These are phyloP conservation scores for Drosophila nigrodunni DNA, from an alignment of 1,140 invertebrate species.

Conservation along the genomic window DNA sequence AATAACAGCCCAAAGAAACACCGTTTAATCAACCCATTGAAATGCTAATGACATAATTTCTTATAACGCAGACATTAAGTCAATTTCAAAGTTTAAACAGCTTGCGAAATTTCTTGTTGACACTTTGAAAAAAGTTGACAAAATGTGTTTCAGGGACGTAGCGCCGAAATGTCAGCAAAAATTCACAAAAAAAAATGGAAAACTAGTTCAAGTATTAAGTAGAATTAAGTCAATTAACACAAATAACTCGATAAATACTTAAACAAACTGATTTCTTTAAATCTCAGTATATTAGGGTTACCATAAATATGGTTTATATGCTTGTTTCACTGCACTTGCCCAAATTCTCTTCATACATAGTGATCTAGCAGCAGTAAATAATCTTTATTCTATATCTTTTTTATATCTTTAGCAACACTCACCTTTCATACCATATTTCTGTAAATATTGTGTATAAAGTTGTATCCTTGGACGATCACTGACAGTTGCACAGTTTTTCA, in stretches of 20 bases:
- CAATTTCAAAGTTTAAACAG: slow-evolving; percentile 44
- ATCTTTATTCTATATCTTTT: not conserved
- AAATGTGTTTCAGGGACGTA: slow-evolving; percentile 27
- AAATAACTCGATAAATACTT: too few species aligned
- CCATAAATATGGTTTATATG: too few species aligned
- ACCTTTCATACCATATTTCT: slow-evolving; percentile 38
- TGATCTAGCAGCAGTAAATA: not conserved
- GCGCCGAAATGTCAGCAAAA: not conserved
- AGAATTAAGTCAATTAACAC: not conserved
- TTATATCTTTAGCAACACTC: slow-evolving; percentile 9
- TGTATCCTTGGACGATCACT: slow-evolving; percentile 33
- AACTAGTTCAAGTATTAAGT: slow-evolving; percentile 18
- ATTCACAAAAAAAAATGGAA: too few species aligned
- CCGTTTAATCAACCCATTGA: slow-evolving; percentile 46
- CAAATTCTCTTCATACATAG: too few species aligned
- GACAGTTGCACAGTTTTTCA: slow-evolving; percentile 26
- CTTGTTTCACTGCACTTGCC: too few species aligned
- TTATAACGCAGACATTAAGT: slow-evolving; percentile 22
- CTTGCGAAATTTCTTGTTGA: slow-evolving; percentile 47
- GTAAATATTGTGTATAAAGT: slow-evolving; percentile 18
- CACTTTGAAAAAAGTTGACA: slow-evolving; percentile 22
- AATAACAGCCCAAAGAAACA: slow-evolving; percentile 25
- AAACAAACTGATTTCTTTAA: too few species aligned
- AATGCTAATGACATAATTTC: slow-evolving; percentile 62
- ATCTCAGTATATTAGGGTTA: too few species aligned